Evolutionary conservation across 1,140 invertebrate genomes (phyloP).

Genomic region (Globodera ellingtonae): DNA sequence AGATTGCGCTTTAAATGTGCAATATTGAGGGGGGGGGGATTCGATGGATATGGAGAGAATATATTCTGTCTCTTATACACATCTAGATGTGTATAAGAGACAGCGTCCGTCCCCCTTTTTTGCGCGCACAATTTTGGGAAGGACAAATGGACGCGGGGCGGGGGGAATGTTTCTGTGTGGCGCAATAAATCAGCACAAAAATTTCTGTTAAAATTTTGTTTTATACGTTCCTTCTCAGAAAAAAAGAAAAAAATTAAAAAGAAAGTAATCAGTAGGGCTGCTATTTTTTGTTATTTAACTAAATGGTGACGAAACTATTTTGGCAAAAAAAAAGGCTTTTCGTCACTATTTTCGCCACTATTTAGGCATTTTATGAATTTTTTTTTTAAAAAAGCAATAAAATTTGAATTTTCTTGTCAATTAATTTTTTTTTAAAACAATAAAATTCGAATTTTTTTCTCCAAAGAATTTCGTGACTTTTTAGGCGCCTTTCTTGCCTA

Average conservation of each 20-base stretch:
- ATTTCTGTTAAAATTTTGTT: background rate
- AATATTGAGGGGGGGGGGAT: background rate
- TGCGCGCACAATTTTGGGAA: background rate
- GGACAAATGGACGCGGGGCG: slow-evolving; percentile 1
- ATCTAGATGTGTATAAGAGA: no score
- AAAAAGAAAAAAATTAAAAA: background rate
- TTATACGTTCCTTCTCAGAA: background rate
- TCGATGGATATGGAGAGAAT: background rate
- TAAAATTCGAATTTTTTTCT: no score
- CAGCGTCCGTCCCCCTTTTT: background rate
- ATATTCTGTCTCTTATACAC: no score
- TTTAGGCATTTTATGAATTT: background rate
- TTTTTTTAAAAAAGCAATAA: background rate
- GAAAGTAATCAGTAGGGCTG: background rate
- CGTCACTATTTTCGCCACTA: no score
- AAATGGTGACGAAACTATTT: no score
- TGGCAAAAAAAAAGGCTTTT: no score
- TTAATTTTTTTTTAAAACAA: background rate
- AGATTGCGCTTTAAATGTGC: slow-evolving; percentile 8
- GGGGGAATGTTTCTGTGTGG: slow-evolving; percentile 4
- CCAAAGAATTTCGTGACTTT: no score
- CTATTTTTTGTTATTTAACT: background rate
- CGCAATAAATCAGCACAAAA: slow-evolving; percentile 21
- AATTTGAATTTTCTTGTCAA: background rate
- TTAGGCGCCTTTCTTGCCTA: no score